phyloP scores from a whole-genome alignment of 2,797 vertebrate species.

The Heterohyrax brucei region DNA sequence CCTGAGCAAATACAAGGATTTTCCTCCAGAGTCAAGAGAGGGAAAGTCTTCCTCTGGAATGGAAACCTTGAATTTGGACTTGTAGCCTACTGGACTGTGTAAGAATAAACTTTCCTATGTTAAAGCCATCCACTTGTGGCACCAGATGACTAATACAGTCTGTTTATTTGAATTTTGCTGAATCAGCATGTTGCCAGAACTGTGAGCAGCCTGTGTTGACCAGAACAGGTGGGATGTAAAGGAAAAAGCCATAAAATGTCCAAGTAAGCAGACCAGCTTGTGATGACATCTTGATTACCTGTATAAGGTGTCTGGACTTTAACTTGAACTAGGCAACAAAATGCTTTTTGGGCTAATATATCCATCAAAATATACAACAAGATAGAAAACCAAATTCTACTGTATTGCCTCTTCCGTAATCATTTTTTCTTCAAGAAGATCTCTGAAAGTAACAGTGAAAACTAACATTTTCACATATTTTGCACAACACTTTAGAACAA shows the following conservation, averaged over 20 bases:
- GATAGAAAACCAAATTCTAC: not conserved
- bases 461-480: not conserved
- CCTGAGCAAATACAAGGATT: too few species aligned
- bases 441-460: not conserved
- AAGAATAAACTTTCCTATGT: too few species aligned
- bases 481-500: not conserved
- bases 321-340: conserved; percentile 6
- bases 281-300: not conserved
- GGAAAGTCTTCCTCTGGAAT: too few species aligned
- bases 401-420: not conserved
- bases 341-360: not conserved
- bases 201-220: not conserved
- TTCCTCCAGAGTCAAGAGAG: too few species aligned
- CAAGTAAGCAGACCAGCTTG: not conserved
- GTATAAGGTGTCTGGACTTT: not conserved
- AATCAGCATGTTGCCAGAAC: not conserved
- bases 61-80: too few species aligned
- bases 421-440: not conserved
- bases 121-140: too few species aligned
- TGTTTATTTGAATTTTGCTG: not conserved
- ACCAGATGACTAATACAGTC: too few species aligned
- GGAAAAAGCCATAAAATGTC: not conserved
- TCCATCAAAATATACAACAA: not conserved
- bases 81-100: too few species aligned
- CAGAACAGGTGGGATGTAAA: not conserved